phyloP scores from a whole-genome alignment of 2,113 vertebrate genomes.

The Rhodinocichla rosea region DNA sequence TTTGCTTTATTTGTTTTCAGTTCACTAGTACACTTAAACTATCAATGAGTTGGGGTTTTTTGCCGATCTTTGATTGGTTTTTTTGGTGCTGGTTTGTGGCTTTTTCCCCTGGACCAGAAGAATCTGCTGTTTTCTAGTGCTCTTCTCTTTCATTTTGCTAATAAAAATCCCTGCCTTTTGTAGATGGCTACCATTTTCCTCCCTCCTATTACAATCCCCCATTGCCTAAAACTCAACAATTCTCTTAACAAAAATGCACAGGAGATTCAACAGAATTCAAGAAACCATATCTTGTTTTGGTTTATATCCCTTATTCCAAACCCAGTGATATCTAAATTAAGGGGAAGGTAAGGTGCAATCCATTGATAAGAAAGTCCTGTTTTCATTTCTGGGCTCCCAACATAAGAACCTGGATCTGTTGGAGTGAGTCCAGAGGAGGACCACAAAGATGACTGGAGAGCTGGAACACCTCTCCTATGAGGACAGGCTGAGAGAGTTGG shows the following conservation, averaged over 20 bases:
- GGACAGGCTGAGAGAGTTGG: neutral
- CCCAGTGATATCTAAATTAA: neutral
- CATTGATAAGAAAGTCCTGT: neutral
- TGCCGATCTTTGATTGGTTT: neutral
- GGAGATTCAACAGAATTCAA: neutral
- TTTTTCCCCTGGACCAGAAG: neutral
- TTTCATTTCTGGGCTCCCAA: neutral
- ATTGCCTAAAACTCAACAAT: neutral
- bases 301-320: neutral
- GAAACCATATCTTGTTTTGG: neutral
- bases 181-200: neutral
- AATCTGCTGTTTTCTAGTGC: neutral
- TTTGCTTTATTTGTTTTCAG: neutral
- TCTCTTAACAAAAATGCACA: neutral
- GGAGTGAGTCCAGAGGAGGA: neutral
- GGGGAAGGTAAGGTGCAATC: neutral
- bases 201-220: neutral
- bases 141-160: neutral
- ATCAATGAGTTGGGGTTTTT: rapidly evolving
- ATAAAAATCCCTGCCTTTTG: neutral
- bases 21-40: neutral
- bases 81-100: neutral
- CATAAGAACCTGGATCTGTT: neutral
- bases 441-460: rapidly evolving
- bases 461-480: neutral